A percentile compares a stretch with the other conserved stretches of the same genome.
Conservation (phyloP, 2,113 vertebrate genomes). For the Myiopsitta monachus region DNA sequence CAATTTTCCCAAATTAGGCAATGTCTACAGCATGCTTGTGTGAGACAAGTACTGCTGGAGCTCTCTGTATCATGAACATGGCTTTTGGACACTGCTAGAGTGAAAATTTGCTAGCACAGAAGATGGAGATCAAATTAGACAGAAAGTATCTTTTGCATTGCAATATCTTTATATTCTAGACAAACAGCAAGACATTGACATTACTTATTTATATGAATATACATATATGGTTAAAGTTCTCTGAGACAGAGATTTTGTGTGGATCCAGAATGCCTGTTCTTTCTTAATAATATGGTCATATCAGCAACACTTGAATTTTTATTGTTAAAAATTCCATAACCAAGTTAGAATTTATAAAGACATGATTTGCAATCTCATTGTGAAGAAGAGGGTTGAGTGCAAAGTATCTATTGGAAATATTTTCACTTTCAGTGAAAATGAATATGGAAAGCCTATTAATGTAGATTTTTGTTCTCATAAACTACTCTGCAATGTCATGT, state of each 20-base stretch:
- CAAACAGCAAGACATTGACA: neutral
- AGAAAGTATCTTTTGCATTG: neutral
- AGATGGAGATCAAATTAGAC: neutral
- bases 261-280: neutral
- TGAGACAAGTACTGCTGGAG: neutral
- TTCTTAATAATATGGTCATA: neutral
- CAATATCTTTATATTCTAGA: neutral
- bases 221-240: neutral
- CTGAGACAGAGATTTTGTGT: neutral
- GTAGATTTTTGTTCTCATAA: neutral
- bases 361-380: neutral
- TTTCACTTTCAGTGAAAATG: neutral
- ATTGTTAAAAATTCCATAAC: neutral
- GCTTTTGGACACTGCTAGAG: neutral
- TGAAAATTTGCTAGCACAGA: neutral
- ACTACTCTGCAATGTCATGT: neutral
- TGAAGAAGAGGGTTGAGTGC: neutral
- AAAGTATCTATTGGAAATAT: neutral
- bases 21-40: neutral
- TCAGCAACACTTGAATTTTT: neutral
- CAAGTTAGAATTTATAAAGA: neutral
- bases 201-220: neutral
- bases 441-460: neutral
- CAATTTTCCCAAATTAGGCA: neutral
- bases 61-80: neutral